Evolutionary conservation across 35 echinoderm and acorn worm genomes (phyloP), one percentile per base, ranked within the genome.

Genomic region (Apostichopus parvimensis): DNA sequence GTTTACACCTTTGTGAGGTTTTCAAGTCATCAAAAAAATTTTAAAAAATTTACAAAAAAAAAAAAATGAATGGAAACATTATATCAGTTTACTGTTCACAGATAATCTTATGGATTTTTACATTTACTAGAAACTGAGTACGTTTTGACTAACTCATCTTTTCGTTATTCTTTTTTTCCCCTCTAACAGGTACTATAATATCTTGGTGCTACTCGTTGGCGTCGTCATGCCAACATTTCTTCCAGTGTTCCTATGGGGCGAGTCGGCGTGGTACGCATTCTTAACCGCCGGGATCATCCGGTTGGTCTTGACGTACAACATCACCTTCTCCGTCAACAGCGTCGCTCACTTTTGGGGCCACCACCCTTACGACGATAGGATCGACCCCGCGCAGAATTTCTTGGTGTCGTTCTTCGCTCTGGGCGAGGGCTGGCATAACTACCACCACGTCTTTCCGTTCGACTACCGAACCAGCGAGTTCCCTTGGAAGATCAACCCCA

Each of bases 391-490:
- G 0, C 61, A 93, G 52, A 93, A 93, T 70, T 87, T 53, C 2
- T 22, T 78, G 11, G 92, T 93, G 13, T 57, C 80, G 64, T 62
- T 80, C 4, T 53, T 77, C 53, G 82, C 92, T 77, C 25, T 87
- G n/a, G 92, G 92, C 4, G 92, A 93, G 73, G 92, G 92, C 18
- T 93, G 79, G 68, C 92, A 93, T 83, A 93, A 93, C 70, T 93
- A 93, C 60, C 92, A 93, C 57, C 92, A 93, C 81, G 75, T 77
- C 12, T 93, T 93, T 84, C 92, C 92, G 20, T 59, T 75, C 9
- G 92, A 93, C 68, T 93, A 93, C 56, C 23, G 79, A 15, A 85
- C 92, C 55, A 85, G 92, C 24, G 92, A 93, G 45, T 87, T 93
- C 15, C 80, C 80, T 1, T 83, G 80, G 81, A 82, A 83, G 11